These are phyloP conservation scores for Nasonia longicornis DNA, from an alignment of 1,140 invertebrate species.

Conservation along the genomic window DNA sequence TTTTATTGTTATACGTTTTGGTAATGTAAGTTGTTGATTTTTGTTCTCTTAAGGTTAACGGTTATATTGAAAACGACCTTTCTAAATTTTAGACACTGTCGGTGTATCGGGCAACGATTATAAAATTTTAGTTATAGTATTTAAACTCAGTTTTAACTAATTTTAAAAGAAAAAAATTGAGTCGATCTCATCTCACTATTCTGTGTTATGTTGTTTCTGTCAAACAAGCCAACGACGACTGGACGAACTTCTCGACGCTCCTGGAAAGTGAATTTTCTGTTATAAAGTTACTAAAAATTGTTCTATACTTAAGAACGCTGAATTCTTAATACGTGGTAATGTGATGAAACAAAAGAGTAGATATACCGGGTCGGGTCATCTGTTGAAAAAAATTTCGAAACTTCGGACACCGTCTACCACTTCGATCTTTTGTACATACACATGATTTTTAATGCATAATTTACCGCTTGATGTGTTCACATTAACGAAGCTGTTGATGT, in stretches of 20 bases:
- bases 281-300: constrained; percentile 18
- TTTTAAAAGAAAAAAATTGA: too few relatives aligned
- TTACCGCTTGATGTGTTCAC: constrained; percentile 39
- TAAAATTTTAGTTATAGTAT: too few relatives aligned
- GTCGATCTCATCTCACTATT: not conserved
- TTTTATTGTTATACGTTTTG: not conserved
- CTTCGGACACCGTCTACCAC: constrained; percentile 46
- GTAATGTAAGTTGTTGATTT: not conserved
- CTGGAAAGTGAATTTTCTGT: constrained; percentile 29
- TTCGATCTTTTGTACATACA: constrained; percentile 41
- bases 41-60: not conserved
- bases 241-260: constrained; percentile 26
- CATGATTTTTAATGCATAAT: not conserved
- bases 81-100: too few relatives aligned
- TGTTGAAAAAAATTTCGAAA: constrained; percentile 17
- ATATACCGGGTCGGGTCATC: not conserved
- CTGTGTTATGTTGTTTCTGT: constrained; percentile 15
- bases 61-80: not conserved
- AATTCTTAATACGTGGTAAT: not conserved
- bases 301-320: constrained; percentile 24
- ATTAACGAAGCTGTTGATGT: constrained; percentile 17
- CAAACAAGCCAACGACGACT: constrained; percentile 42
- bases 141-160: too few relatives aligned
- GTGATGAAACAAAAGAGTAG: constrained; percentile 9
- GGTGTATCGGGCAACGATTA: too few relatives aligned